Evolutionary conservation across 2,797 vertebrate species (phyloP), one percentile per base, ranked within the genome.

Genomic region (Arctocebus calabarensis): DNA sequence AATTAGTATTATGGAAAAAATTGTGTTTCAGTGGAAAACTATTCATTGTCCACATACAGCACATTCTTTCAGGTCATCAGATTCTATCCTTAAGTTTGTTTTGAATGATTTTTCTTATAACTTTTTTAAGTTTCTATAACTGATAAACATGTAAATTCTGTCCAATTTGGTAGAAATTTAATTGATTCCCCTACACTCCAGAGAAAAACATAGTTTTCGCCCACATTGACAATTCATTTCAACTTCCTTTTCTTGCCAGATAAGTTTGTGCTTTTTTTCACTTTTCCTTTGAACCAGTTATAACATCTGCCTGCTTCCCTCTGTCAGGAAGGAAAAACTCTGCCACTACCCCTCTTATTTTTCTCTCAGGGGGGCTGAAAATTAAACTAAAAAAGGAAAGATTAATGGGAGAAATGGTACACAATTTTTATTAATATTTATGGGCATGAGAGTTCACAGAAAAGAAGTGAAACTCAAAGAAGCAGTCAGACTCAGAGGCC

Each of bases 171-270:
- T 37, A 61, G 32, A 95, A n/a, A 92, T 83, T 94, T 96, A 95
- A 88, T 79, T 75, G 61, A 86, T n/a, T 88, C 32, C 20, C 61
- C 11, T 89, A 79, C 40, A 10, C 43, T 59, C 34, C 32, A 52
- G 27, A 45, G 37, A 59, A 84, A 75, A 84, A 82, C 64, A 43
- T 8, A 66, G 25, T 3, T 78, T 95, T 88, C 45, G 27, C 40
- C 20, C 77, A 68, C 55, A 90, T 1, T 88, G 88, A n/a, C 37
- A 88, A 96, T 79, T 97, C 37, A 89, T 84, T 96, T 93, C 84
- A 93, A 91, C 68, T 92, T 55, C 61, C 27, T 37, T 92, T 91
- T 87, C 91, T 92, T 84, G 23, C 84, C 52, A 85, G 71, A 74
- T 95, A 59, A 90, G 12, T 93, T 71, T 96, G 61, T 83, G 34